phyloP scores from a whole-genome alignment of 1,140 invertebrate genomes.

The Cardiocondyla obscurior region DNA sequence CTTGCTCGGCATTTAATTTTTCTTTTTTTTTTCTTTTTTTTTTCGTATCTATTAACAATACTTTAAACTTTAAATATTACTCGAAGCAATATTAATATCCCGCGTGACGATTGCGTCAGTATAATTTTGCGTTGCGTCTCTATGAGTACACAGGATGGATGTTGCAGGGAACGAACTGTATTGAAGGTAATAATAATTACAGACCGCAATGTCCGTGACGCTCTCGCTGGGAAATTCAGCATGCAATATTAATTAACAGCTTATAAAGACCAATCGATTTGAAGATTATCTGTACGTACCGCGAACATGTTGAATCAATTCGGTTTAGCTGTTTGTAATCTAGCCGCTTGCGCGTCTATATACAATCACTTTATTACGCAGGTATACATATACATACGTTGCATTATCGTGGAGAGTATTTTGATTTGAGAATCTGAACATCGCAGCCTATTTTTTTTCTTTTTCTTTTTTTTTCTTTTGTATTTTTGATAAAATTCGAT shows the following conservation, averaged over 20 bases:
- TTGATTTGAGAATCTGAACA: too few species aligned
- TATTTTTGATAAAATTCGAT: neutral
- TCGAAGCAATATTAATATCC: neutral
- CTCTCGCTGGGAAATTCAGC: slow-evolving; percentile 25
- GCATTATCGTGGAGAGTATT: neutral
- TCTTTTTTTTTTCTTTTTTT: neutral
- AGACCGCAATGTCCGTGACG: neutral
- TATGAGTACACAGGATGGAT: too few species aligned
- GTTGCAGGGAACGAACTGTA: neutral
- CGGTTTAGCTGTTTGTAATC: neutral
- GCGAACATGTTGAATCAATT: slow-evolving; percentile 21
- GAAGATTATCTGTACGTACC: slow-evolving; percentile 17
- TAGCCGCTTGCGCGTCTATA: neutral
- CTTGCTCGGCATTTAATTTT: too few species aligned
- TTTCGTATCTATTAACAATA: neutral
- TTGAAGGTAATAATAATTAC: slow-evolving; percentile 46
- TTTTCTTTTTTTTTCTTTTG: too few species aligned
- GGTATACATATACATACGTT: neutral
- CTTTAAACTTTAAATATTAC: neutral
- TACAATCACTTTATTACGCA: neutral
- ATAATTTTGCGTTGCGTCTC: neutral
- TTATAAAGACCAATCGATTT: slow-evolving; percentile 41
- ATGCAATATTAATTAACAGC: slow-evolving; percentile 50
- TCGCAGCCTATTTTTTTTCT: too few species aligned
- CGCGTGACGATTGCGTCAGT: neutral